Conservation (phyloP, 2,888 invertebrate genomes). For the Xylocampa areola region DNA sequence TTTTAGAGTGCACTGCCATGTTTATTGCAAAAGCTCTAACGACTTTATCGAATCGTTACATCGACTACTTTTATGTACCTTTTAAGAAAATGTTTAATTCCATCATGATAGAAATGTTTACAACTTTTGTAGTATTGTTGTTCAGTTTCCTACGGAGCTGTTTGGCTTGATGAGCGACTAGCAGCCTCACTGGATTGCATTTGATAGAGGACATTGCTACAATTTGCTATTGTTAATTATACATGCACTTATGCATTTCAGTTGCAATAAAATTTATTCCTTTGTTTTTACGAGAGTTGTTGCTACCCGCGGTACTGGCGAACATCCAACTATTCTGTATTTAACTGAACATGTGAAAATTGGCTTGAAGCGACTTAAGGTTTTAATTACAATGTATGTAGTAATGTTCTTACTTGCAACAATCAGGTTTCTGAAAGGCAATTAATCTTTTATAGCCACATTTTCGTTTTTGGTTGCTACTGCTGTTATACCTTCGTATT, state of each 20-base stretch:
- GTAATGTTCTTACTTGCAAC: not conserved
- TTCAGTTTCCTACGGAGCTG: slow-evolving; percentile 13
- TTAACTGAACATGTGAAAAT: slow-evolving; percentile 62
- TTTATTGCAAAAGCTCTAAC: slow-evolving; percentile 31
- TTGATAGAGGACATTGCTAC: slow-evolving; percentile 31
- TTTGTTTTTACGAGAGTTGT: slow-evolving; percentile 65
- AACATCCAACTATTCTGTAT: slow-evolving; percentile 70
- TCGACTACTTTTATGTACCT: slow-evolving; percentile 24
- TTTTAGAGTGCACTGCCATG: slow-evolving; percentile 35
- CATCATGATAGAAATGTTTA: slow-evolving; percentile 24
- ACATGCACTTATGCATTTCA: slow-evolving; percentile 45
- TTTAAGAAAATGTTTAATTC: slow-evolving; percentile 33
- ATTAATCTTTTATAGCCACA: slow-evolving; percentile 1
- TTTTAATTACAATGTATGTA: slow-evolving; percentile 19
- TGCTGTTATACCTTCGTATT: too few species aligned
- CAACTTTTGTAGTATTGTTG: slow-evolving; percentile 12
- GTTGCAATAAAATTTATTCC: slow-evolving; percentile 57
- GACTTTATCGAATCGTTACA: slow-evolving; percentile 14
- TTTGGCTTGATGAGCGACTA: slow-evolving; percentile 34
- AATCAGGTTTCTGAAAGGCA: not conserved
- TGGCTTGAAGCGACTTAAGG: slow-evolving; percentile 35
- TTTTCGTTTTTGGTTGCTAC: not conserved
- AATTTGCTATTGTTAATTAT: slow-evolving; percentile 40
- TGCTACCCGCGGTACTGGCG: slow-evolving; percentile 72
- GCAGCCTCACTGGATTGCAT: slow-evolving; percentile 34